Conservation (phyloP, 2,888 invertebrate genomes). For the Zele albiditarsus region DNA sequence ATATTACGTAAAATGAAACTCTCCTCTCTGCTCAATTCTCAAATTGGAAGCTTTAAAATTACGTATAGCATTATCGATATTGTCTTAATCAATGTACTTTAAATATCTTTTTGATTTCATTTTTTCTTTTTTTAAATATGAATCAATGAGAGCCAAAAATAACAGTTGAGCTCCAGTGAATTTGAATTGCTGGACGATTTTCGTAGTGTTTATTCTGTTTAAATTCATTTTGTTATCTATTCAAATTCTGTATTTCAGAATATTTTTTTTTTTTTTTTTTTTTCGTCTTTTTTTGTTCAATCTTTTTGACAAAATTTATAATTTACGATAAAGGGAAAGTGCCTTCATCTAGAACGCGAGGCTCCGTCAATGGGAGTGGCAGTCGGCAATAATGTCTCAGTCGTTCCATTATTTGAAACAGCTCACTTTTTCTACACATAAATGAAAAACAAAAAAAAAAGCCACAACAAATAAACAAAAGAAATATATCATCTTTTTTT, state of each 20-base stretch:
- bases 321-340: slow-evolving; percentile 63
- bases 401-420: slow-evolving; percentile 11
- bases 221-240: background rate
- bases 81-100: slow-evolving; percentile 6
- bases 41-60: background rate
- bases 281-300: slow-evolving; percentile 31
- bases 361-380: slow-evolving; percentile 56
- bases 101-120: background rate
- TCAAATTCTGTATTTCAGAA: background rate
- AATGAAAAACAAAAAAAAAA: slow-evolving; percentile 7
- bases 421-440: slow-evolving; percentile 30
- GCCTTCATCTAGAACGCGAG: slow-evolving; percentile 64
- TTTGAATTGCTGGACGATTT: background rate
- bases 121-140: slow-evolving; percentile 13
- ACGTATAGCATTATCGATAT: background rate
- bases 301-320: slow-evolving; percentile 46
- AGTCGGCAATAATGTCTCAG: slow-evolving; percentile 11
- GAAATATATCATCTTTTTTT: slow-evolving; percentile 22
- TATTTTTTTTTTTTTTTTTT: background rate
- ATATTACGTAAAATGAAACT: background rate
- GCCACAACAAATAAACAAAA: background rate
- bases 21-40: background rate
- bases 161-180: background rate
- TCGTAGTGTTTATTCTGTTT: background rate
- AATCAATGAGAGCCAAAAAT: slow-evolving; percentile 11